A percentile compares a stretch with the other conserved stretches of the same genome.
phyloP scores from a whole-genome alignment of 2,888 invertebrate species.

The Dione juno region DNA sequence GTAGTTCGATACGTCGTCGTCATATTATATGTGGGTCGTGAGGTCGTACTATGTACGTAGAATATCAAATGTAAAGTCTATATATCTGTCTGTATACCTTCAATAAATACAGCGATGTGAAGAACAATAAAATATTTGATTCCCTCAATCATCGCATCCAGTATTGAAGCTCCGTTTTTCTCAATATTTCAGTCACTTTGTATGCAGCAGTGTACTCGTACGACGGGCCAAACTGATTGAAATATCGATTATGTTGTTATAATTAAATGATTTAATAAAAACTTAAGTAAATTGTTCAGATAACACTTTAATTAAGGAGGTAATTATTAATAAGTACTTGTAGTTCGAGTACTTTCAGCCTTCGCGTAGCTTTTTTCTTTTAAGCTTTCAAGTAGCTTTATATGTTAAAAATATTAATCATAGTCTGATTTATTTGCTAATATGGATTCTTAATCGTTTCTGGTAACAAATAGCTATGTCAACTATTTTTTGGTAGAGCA shows the following conservation, averaged over 20 bases:
- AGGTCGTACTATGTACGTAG: too few species aligned
- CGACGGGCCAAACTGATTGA: constrained; percentile 22
- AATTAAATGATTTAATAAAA: constrained; percentile 19
- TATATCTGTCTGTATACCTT: too few species aligned
- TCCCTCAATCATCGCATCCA: constrained; percentile 2
- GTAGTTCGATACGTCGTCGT: too few species aligned
- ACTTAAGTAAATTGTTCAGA: background rate
- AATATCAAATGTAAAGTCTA: too few species aligned
- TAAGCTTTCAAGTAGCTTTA: background rate
- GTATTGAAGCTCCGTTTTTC: constrained; percentile 14
- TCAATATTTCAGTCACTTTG: constrained; percentile 30
- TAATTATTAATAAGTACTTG: background rate
- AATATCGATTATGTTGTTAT: constrained; percentile 31
- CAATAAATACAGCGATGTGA: background rate
- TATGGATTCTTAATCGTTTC: too few species aligned
- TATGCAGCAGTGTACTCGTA: constrained; percentile 26
- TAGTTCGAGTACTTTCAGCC: too few species aligned
- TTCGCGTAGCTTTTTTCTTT: background rate
- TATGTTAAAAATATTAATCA: background rate
- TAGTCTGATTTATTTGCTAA: too few species aligned
- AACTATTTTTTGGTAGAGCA: too few species aligned
- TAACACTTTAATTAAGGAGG: constrained; percentile 8
- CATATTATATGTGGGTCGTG: too few species aligned
- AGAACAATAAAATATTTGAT: constrained; percentile 16
- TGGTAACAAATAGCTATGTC: too few species aligned